Evolutionary conservation across 2,888 invertebrate genomes (phyloP), one percentile per base, ranked within the genome.

Genomic region (Rotaria sp.): DNA sequence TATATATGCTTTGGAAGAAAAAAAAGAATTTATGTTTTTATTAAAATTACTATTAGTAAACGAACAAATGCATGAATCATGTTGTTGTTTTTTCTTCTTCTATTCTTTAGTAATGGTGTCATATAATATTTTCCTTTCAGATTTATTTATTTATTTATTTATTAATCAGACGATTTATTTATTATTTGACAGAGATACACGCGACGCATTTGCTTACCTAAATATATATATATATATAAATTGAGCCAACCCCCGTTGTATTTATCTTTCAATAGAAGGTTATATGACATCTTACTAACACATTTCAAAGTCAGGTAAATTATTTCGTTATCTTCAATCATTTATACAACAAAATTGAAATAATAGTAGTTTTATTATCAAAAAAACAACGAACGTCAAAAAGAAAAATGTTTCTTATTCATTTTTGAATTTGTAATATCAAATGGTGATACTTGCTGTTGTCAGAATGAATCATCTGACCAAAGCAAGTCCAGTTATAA

Each of bases 71-170:
- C 21, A 67, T 67, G 67, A 67, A 35, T 67, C 67, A 67, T 67
- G 5, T 35, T 67, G 67, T 67, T 67, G 30, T 67, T 67, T 67
- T 35, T 35, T 55, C 10, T 10, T n/a, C 15, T 35, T 38, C 35
- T 21, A 18, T 35, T 67, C 67, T 67, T 67, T 67, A 18, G 67
- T 67, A 67, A 38, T 7, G 11, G 8, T 38, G 67, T 67, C 67
- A 67, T 67, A 21, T 38, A 35, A 35, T 67, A 67, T 67, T 67
- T 30, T 67, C 35, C 67, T 67, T 67, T 35, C 15, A 67, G 67
- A 67, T 67, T 30, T n/a, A 59, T 59, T 67, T 67, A 67, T 67
- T 57, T 57, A 57, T 57, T 67, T 59, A 59, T 59, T 59, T 67
- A 67, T 15, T 67, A 35, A 67, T 67, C 67, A 35, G 67, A 35